Evolutionary conservation across 2,888 invertebrate species (phyloP).

Genomic region (Synergus gifuensis): DNA sequence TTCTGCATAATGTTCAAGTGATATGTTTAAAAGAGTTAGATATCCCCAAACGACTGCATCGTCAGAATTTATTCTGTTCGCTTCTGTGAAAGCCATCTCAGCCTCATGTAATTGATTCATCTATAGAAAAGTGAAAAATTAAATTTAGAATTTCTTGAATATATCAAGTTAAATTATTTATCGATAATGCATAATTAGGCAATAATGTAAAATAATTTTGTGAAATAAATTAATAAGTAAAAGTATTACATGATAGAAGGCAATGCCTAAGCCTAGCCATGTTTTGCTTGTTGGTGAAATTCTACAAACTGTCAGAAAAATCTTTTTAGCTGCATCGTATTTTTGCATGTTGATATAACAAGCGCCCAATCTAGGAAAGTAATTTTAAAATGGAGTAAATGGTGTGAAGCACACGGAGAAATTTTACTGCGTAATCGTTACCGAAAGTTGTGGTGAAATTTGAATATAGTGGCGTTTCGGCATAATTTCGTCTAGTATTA

Average conservation of each 20-base stretch:
- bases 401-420: too few species aligned
- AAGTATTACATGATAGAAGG: constrained; percentile 61
- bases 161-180: too few species aligned
- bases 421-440: too few species aligned
- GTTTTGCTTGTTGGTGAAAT: constrained; percentile 60
- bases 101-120: constrained; percentile 61
- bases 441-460: too few species aligned
- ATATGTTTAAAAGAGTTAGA: constrained; percentile 66
- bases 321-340: constrained; percentile 58
- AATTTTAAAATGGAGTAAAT: background rate
- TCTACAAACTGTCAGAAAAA: constrained; percentile 61
- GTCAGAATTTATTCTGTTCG: constrained; percentile 63
- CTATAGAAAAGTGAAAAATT: constrained; percentile 43
- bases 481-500: too few species aligned
- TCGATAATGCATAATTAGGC: too few species aligned
- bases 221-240: background rate
- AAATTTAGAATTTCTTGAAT: too few species aligned
- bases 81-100: constrained; percentile 64
- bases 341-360: constrained; percentile 57
- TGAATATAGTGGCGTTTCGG: too few species aligned
- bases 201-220: too few species aligned
- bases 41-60: constrained; percentile 67
- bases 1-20: constrained; percentile 64
- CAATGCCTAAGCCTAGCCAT: constrained; percentile 68
- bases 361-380: constrained; percentile 60